Evolutionary conservation across 2,888 invertebrate species (phyloP).

Genomic region (Chrysolina americana): DNA sequence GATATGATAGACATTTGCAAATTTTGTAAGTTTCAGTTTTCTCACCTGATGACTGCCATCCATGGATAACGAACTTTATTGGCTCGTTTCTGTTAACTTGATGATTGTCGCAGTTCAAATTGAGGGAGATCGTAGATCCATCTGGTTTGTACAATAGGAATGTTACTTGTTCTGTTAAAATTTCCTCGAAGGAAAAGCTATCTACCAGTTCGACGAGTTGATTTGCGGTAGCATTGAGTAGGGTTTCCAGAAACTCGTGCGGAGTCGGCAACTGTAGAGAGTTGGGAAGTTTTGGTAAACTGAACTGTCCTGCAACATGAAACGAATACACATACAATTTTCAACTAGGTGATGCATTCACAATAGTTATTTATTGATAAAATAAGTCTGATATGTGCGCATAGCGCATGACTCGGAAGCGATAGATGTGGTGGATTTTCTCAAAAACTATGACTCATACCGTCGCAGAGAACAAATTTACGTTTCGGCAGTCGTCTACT

Average conservation of each 20-base stretch:
- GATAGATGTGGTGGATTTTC: too few relatives aligned
- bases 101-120: slow-evolving; percentile 20
- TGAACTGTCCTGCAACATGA: not conserved
- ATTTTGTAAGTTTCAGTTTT: not conserved
- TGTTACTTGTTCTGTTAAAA: slow-evolving; percentile 37
- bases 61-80: slow-evolving; percentile 54
- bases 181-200: slow-evolving; percentile 47
- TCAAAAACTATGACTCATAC: too few relatives aligned
- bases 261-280: slow-evolving; percentile 35
- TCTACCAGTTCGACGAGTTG: slow-evolving; percentile 44
- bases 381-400: too few relatives aligned
- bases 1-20: too few relatives aligned
- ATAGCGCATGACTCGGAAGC: too few relatives aligned
- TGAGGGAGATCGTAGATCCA: slow-evolving; percentile 28
- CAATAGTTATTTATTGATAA: too few relatives aligned
- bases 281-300: slow-evolving; percentile 7
- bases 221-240: slow-evolving; percentile 46
- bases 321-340: not conserved
- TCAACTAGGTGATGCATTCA: too few relatives aligned
- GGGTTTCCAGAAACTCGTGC: slow-evolving; percentile 35
- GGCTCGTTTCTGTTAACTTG: slow-evolving; percentile 44
- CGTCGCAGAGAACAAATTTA: too few relatives aligned
- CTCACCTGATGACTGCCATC: slow-evolving; percentile 52
- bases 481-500: too few relatives aligned
- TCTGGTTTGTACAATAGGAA: slow-evolving; percentile 42